phyloP scores from a whole-genome alignment of 1,140 invertebrate species.

The Teleogryllus occipitalis region DNA sequence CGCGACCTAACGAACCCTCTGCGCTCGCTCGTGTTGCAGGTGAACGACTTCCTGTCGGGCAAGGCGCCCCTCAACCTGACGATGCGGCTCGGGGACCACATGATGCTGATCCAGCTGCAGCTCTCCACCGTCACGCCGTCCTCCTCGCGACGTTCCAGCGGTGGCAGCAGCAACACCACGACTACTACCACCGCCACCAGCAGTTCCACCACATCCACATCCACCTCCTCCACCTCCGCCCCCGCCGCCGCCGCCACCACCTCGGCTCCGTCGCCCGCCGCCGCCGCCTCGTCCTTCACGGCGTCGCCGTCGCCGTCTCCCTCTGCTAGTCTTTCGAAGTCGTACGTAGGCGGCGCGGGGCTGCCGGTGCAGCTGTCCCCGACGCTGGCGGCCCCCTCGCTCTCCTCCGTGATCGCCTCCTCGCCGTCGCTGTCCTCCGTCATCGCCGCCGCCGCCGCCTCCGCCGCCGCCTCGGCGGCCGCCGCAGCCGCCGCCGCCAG shows the following conservation, averaged over 20 bases:
- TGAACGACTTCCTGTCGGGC: conserved; percentile 89
- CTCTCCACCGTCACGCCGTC: conserved; percentile 67
- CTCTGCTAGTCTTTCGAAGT: no score
- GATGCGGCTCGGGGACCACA: conserved; percentile 89
- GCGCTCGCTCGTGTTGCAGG: conserved; percentile 39
- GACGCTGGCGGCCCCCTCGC: conserved; percentile 14
- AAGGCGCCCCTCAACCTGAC: conserved; percentile 88
- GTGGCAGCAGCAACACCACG: conserved; percentile 9
- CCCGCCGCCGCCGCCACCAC: conserved; percentile 20
- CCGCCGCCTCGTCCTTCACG: conserved; percentile 12
- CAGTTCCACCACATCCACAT: neutral
- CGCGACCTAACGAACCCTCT: neutral
- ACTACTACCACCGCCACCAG: conserved; percentile 17
- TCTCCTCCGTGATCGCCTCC: neutral
- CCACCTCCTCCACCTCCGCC: conserved; percentile 25
- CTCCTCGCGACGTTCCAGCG: conserved; percentile 22
- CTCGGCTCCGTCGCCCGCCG: conserved; percentile 20
- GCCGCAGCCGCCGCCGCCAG: neutral
- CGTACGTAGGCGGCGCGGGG: conserved; percentile 26
- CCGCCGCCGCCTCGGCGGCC: no score
- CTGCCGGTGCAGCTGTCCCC: conserved; percentile 17
- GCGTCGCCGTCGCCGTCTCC: conserved; percentile 16
- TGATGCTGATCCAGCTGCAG: conserved; percentile 93
- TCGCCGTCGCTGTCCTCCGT: neutral
- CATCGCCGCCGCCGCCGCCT: neutral